These are phyloP conservation scores for Sebastes reedi DNA, from an alignment of 2,797 vertebrate genomes.

Conservation along the genomic window DNA sequence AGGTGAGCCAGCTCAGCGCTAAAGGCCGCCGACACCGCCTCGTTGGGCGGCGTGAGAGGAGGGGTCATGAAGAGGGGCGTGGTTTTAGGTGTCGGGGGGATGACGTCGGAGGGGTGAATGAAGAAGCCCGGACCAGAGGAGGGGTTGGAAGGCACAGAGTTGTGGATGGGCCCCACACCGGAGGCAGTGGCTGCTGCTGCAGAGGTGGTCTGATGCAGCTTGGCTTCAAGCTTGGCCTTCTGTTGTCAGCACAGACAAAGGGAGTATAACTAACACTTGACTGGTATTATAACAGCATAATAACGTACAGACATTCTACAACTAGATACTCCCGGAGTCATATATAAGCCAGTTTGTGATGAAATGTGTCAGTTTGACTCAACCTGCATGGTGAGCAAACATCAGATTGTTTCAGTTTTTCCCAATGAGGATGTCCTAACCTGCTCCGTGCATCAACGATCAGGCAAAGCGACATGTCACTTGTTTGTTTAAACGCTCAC, in stretches of 20 bases:
- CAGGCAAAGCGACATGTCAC: too few species aligned
- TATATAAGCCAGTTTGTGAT: not conserved
- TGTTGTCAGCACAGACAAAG: conserved; percentile 67
- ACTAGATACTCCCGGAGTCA: not conserved
- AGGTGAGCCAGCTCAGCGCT: conserved; percentile 97
- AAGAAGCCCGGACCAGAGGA: conserved; percentile 95
- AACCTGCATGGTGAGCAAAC: too few species aligned
- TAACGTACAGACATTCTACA: not conserved
- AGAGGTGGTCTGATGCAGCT: conserved; percentile 98
- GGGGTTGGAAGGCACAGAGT: conserved; percentile 95
- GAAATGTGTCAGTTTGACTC: not conserved
- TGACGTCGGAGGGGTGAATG: conserved; percentile 98
- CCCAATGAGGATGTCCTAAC: too few species aligned
- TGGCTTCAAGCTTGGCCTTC: conserved; percentile 99
- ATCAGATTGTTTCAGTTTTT: too few species aligned
- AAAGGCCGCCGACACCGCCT: conserved; percentile 95
- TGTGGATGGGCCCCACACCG: conserved; percentile 92
- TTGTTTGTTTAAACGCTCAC: too few species aligned
- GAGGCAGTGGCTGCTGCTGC: conserved; percentile 89
- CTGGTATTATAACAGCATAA: not conserved
- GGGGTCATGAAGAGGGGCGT: conserved; percentile 99
- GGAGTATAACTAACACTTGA: not conserved
- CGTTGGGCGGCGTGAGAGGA: conserved; percentile 97
- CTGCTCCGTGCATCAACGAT: too few species aligned
- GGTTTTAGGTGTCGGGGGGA: conserved; percentile 98